Conservation (phyloP, 64 coral and sea anemone genomes). For the Montipora sp. region DNA sequence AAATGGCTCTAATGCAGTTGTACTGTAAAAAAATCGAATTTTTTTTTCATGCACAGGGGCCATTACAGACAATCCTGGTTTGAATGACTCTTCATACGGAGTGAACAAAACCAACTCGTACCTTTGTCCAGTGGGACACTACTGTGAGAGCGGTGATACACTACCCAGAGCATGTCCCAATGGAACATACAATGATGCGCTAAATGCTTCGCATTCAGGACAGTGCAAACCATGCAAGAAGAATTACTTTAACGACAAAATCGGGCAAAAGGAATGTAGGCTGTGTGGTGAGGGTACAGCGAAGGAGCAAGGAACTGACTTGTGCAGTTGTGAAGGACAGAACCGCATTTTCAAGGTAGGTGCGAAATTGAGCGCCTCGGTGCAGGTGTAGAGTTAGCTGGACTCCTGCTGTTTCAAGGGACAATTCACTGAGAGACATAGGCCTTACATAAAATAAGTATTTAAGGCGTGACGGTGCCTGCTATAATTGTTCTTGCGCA, state of each 20-base stretch:
- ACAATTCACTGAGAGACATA: too few relatives aligned
- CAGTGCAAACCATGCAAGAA: conserved; percentile 75
- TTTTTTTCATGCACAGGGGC: conserved; percentile 72
- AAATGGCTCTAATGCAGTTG: neutral
- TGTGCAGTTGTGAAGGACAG: conserved; percentile 82
- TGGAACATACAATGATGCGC: conserved; percentile 80
- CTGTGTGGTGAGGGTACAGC: conserved; percentile 78
- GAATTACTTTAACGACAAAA: conserved; percentile 83
- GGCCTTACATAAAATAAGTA: too few relatives aligned
- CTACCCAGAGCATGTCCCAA: conserved; percentile 69
- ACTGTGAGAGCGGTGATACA: conserved; percentile 77
- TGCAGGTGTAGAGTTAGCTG: too few relatives aligned
- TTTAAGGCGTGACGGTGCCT: too few relatives aligned
- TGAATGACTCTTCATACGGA: conserved; percentile 74
- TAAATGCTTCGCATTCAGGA: conserved; percentile 43
- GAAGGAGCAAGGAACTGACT: conserved; percentile 65
- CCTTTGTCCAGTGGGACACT: conserved; percentile 87
- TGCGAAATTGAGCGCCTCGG: too few relatives aligned
- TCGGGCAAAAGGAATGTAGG: conserved; percentile 76
- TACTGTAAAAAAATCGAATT: neutral
- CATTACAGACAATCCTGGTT: conserved; percentile 84
- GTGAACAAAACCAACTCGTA: conserved; percentile 79
- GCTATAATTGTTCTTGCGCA: too few relatives aligned
- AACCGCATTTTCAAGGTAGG: conserved; percentile 90
- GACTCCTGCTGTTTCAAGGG: too few relatives aligned